Percentiles rank a stretch among this genome's conserved stretches.
Conservation (phyloP, 2,113 vertebrate species). For the Oryzias woworae region DNA sequence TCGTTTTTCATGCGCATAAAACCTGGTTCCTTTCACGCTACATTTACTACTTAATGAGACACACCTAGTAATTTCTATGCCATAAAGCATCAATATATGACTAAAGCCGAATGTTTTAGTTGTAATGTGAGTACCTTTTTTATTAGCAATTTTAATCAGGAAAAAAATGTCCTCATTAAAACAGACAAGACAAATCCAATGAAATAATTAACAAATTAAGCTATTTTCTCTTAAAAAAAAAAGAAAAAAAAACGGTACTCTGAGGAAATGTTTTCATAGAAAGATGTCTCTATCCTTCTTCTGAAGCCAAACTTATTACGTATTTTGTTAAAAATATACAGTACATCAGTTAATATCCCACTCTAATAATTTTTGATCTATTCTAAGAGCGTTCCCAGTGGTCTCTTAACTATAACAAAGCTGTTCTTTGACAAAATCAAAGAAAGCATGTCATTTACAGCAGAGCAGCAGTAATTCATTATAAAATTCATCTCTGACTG, state of each 20-base stretch:
- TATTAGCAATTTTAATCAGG: conserved; percentile 50
- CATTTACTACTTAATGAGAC: conserved; percentile 32
- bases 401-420: too few relatives aligned
- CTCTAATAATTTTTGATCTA: too few relatives aligned
- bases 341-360: too few relatives aligned
- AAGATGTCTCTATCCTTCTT: not conserved
- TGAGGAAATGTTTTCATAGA: too few relatives aligned
- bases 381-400: too few relatives aligned
- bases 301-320: not conserved
- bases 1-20: conserved; percentile 17
- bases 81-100: conserved; percentile 33
- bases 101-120: conserved; percentile 28
- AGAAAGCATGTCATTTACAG: too few relatives aligned
- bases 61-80: conserved; percentile 35
- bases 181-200: conserved; percentile 48
- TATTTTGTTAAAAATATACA: conserved; percentile 6
- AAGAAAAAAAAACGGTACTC: too few relatives aligned
- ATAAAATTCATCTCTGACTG: too few relatives aligned
- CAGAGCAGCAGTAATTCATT: too few relatives aligned
- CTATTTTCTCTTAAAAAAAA: too few relatives aligned
- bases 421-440: too few relatives aligned
- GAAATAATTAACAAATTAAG: conserved; percentile 43
- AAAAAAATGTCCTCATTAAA: conserved; percentile 34
- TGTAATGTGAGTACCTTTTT: conserved; percentile 37
- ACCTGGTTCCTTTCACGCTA: conserved; percentile 27